A percentile compares a stretch with the other conserved stretches of the same genome.
phyloP scores from a whole-genome alignment of 1,140 invertebrate species.

The Nebria ingens region DNA sequence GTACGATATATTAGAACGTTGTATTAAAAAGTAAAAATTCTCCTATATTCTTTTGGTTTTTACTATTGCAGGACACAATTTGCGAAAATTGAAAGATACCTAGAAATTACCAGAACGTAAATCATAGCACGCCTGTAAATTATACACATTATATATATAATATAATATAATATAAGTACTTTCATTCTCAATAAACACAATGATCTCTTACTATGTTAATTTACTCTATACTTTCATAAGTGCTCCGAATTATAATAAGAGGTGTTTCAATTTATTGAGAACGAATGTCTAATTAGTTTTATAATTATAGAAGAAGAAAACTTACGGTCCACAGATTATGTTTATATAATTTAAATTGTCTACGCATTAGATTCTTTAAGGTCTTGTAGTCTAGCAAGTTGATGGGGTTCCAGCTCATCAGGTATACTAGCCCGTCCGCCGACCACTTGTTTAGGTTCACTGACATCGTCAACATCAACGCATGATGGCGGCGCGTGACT shows the following conservation, averaged over 20 bases:
- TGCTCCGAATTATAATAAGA: background rate
- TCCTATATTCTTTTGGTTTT: background rate
- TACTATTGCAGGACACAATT: constrained; percentile 1
- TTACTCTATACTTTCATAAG: too few species aligned
- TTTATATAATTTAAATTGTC: constrained; percentile 13
- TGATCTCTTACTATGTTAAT: too few species aligned
- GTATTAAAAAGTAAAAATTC: constrained; percentile 7
- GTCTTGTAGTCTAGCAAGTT: constrained; percentile 70
- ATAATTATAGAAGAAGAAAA: background rate
- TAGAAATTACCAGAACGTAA: too few species aligned
- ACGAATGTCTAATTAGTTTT: too few species aligned
- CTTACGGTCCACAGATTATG: background rate
- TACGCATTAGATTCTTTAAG: constrained; percentile 84
- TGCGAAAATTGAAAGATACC: too few species aligned
- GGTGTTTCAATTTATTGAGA: too few species aligned
- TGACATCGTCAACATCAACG: constrained; percentile 24
- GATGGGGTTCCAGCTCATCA: constrained; percentile 74
- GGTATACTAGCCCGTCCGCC: constrained; percentile 68
- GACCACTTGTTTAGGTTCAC: constrained; percentile 52
- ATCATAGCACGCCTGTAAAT: too few species aligned
- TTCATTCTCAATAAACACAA: too few species aligned
- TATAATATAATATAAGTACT: too few species aligned
- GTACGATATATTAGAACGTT: background rate
- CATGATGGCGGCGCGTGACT: constrained; percentile 29
- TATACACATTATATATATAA: too few species aligned